These are phyloP conservation scores for Nanorana parkeri DNA, from an alignment of 2,113 vertebrate genomes.

Conservation along the genomic window DNA sequence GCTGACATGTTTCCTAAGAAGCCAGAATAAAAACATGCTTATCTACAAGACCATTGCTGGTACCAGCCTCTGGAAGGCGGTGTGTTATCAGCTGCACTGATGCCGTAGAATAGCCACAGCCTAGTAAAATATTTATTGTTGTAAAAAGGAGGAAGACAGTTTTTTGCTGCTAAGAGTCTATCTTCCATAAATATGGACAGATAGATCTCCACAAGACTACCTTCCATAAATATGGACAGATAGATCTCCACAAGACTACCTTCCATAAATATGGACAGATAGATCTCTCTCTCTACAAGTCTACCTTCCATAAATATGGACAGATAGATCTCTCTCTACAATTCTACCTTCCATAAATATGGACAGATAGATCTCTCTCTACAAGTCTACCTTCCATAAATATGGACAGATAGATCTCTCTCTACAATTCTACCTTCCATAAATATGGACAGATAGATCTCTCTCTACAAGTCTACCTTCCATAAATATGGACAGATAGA, in stretches of 20 bases:
- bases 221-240: not conserved
- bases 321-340: not conserved
- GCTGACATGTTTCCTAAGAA: too few species aligned
- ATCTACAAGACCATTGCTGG: not conserved
- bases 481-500: not conserved
- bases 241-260: not conserved
- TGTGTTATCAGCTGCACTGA: constrained; percentile 11
- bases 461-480: too few species aligned
- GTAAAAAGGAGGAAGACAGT: not conserved
- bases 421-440: not conserved
- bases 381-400: not conserved
- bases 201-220: not conserved
- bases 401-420: not conserved
- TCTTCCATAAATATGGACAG: not conserved
- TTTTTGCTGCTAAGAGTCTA: constrained; percentile 20
- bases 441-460: not conserved
- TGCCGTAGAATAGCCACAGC: not conserved
- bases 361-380: not conserved
- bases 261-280: not conserved
- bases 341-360: not conserved
- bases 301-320: not conserved
- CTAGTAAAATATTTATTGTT: not conserved
- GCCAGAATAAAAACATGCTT: too few species aligned
- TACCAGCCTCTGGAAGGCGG: not conserved
- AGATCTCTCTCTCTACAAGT: too few species aligned